These are phyloP conservation scores for Euclidia mi DNA, from an alignment of 2,888 invertebrate species.

Conservation along the genomic window DNA sequence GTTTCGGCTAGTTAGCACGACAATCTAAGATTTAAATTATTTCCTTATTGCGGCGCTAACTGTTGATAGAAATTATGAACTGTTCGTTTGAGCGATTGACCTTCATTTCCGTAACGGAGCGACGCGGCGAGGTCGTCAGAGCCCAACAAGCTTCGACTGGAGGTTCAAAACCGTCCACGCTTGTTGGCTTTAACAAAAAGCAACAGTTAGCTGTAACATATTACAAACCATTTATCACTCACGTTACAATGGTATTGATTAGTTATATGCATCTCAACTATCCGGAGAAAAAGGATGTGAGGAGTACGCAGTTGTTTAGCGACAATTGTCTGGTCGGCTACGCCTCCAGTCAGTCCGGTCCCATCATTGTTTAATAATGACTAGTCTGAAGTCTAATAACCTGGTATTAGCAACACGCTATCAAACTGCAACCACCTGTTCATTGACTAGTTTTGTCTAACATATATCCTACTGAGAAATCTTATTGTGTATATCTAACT, in stretches of 20 bases:
- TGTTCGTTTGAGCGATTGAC: slow-evolving; percentile 51
- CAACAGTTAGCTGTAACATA: slow-evolving; percentile 38
- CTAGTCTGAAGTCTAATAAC: slow-evolving; percentile 48
- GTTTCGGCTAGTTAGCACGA: slow-evolving; percentile 35
- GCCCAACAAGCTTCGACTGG: slow-evolving; percentile 29
- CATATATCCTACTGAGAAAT: slow-evolving; percentile 33
- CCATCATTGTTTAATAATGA: slow-evolving; percentile 56
- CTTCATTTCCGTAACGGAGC: slow-evolving; percentile 56
- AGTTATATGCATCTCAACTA: slow-evolving; percentile 9
- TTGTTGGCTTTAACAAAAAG: slow-evolving; percentile 48
- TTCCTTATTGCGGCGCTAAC: slow-evolving; percentile 56
- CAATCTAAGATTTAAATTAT: slow-evolving; percentile 49
- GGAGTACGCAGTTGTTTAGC: slow-evolving; percentile 35
- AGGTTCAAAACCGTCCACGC: slow-evolving; percentile 55
- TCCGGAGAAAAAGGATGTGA: slow-evolving; percentile 23
- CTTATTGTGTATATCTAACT: slow-evolving; percentile 13
- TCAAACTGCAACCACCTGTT: slow-evolving; percentile 8
- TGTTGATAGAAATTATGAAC: slow-evolving; percentile 55
- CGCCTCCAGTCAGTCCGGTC: slow-evolving; percentile 54
- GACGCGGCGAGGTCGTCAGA: slow-evolving; percentile 53
- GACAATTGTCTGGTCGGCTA: slow-evolving; percentile 48
- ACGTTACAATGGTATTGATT: slow-evolving; percentile 23
- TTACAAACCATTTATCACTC: slow-evolving; percentile 36
- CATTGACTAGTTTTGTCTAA: slow-evolving; percentile 6
- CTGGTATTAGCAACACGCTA: slow-evolving; percentile 56